These are phyloP conservation scores for Nylanderia fulva DNA, from an alignment of 1,140 invertebrate species.

Conservation along the genomic window DNA sequence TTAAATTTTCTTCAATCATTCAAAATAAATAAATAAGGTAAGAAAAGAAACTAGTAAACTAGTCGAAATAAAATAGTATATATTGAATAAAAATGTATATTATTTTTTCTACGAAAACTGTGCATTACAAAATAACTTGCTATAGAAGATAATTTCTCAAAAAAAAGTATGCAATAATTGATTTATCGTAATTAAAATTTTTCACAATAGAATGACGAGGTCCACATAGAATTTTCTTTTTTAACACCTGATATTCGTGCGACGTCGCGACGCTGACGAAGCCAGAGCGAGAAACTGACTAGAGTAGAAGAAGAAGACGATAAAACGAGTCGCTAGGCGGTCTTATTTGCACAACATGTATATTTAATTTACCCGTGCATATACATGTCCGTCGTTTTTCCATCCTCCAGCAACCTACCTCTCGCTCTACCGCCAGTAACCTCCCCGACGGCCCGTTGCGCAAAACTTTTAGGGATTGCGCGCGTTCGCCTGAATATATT, in stretches of 20 bases:
- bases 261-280: slow-evolving; percentile 1
- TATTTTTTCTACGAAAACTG: background rate
- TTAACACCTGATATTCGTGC: slow-evolving; percentile 2
- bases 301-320: slow-evolving; percentile 47
- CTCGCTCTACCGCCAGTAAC: slow-evolving; percentile 13
- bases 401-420: slow-evolving; percentile 31
- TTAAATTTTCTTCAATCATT: background rate
- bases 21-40: background rate
- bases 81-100: background rate
- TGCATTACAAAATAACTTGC: background rate
- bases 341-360: slow-evolving; percentile 75
- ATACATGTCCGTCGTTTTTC: slow-evolving; percentile 69
- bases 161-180: background rate
- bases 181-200: background rate
- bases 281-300: slow-evolving; percentile 35
- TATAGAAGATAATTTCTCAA: background rate
- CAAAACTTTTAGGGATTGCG: slow-evolving; percentile 73
- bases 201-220: background rate
- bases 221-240: slow-evolving; percentile 7
- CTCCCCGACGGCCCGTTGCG: slow-evolving; percentile 52
- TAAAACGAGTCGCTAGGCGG: slow-evolving; percentile 54
- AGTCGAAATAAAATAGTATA: background rate
- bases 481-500: slow-evolving; percentile 73
- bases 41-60: too few relatives aligned
- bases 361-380: slow-evolving; percentile 74